Percentiles rank a stretch among this genome's conserved stretches.
Conservation (phyloP, 2,113 vertebrate species). For the Vimba vimba region DNA sequence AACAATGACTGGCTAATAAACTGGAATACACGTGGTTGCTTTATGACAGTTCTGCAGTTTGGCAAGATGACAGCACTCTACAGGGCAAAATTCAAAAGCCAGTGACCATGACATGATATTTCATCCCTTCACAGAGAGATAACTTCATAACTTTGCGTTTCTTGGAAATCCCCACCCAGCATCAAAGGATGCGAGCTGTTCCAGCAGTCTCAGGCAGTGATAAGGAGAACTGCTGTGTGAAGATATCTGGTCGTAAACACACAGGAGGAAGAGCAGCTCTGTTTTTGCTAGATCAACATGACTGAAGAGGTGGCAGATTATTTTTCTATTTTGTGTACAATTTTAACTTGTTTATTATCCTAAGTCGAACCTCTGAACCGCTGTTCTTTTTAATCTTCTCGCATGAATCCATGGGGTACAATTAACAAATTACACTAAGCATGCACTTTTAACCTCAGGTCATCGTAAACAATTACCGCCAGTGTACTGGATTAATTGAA, state of each 20-base stretch:
- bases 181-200: neutral
- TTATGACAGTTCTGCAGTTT: conserved; percentile 23
- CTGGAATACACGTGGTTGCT: conserved; percentile 58
- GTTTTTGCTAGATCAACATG: neutral
- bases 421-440: conserved; percentile 15
- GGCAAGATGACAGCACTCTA: neutral
- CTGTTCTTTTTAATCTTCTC: conserved; percentile 1
- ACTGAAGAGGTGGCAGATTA: neutral
- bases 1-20: conserved; percentile 65
- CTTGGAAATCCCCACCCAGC: neutral
- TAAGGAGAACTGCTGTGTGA: neutral
- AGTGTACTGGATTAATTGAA: conserved; percentile 35
- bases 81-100: neutral
- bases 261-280: neutral
- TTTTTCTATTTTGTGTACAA: neutral
- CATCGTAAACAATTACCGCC: conserved; percentile 24
- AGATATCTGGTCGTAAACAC: neutral
- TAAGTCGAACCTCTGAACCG: neutral
- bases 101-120: neutral
- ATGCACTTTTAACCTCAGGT: conserved; percentile 35
- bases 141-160: neutral
- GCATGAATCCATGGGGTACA: neutral
- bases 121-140: neutral
- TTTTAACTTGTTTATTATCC: neutral
- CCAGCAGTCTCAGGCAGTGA: neutral